Evolutionary conservation across 2,888 invertebrate species (phyloP).

Genomic region (Parapristionchus giblindavisi): DNA sequence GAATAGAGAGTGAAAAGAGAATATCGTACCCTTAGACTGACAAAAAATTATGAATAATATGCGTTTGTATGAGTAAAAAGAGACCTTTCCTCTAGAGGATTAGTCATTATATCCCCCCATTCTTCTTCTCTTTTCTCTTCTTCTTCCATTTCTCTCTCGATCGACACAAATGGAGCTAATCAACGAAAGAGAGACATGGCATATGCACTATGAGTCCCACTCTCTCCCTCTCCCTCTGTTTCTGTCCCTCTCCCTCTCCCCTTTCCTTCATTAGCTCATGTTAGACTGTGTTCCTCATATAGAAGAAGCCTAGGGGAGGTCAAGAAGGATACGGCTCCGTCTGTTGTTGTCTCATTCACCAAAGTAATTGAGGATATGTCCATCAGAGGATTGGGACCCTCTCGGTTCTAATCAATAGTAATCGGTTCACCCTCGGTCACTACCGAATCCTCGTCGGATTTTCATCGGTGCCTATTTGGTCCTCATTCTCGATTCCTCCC

Average conservation of each 20-base stretch:
- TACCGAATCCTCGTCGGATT: no score
- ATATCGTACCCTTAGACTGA: slow-evolving; percentile 17
- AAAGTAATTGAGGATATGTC: no score
- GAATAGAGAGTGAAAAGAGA: neutral
- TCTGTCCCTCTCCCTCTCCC: slow-evolving; percentile 5
- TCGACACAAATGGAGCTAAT: slow-evolving; percentile 26
- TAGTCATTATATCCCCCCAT: slow-evolving; percentile 10
- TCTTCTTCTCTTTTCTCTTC: slow-evolving; percentile 7
- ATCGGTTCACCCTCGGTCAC: no score
- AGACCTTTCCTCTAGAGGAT: slow-evolving; percentile 13
- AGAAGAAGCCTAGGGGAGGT: slow-evolving; percentile 23
- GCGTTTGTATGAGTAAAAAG: no score
- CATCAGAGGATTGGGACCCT: no score
- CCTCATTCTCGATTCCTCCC: no score
- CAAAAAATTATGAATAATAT: no score
- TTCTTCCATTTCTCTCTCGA: slow-evolving; percentile 10
- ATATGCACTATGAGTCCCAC: neutral
- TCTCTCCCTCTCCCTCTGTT: neutral
- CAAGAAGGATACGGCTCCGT: no score
- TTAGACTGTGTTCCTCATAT: slow-evolving; percentile 27
- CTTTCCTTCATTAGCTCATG: slow-evolving; percentile 26
- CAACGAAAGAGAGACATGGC: slow-evolving; percentile 8
- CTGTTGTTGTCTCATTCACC: no score
- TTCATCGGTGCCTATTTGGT: no score
- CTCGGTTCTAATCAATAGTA: no score